Conservation (phyloP, 2,888 invertebrate genomes). For the Mythimna lalbum region DNA sequence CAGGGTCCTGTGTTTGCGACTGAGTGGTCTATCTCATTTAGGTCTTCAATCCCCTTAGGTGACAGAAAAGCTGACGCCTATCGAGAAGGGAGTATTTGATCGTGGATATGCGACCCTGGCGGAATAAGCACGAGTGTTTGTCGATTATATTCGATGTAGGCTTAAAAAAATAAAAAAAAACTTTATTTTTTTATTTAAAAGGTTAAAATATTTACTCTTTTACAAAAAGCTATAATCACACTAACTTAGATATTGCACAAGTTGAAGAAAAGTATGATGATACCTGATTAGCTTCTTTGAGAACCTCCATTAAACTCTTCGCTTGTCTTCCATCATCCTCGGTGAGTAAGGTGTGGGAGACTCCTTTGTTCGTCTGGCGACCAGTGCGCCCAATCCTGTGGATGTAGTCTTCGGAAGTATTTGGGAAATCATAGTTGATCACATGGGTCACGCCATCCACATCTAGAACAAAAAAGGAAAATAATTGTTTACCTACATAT, state of each 20-base stretch:
- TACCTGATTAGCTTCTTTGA: constrained; percentile 94
- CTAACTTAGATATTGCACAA: neutral
- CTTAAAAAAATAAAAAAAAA: no score
- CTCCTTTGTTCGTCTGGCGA: constrained; percentile 92
- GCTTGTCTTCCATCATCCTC: constrained; percentile 92
- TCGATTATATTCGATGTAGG: no score
- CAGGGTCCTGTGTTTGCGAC: no score
- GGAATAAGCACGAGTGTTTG: no score
- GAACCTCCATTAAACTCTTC: constrained; percentile 92
- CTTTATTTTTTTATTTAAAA: no score
- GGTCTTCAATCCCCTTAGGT: no score
- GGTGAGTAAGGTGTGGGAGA: constrained; percentile 94
- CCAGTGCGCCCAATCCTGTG: constrained; percentile 95
- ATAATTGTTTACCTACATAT: no score
- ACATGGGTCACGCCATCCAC: constrained; percentile 95
- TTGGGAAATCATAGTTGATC: constrained; percentile 94
- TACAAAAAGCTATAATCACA: neutral
- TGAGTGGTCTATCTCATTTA: no score
- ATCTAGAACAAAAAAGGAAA: constrained; percentile 83
- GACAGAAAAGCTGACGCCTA: no score
- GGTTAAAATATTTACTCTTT: no score
- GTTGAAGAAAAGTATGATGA: neutral
- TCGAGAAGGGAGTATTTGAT: no score
- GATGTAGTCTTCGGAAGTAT: constrained; percentile 94
- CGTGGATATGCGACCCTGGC: no score